These are phyloP conservation scores for Psittacula derbiana DNA, from an alignment of 2,797 vertebrate genomes.

Conservation along the genomic window DNA sequence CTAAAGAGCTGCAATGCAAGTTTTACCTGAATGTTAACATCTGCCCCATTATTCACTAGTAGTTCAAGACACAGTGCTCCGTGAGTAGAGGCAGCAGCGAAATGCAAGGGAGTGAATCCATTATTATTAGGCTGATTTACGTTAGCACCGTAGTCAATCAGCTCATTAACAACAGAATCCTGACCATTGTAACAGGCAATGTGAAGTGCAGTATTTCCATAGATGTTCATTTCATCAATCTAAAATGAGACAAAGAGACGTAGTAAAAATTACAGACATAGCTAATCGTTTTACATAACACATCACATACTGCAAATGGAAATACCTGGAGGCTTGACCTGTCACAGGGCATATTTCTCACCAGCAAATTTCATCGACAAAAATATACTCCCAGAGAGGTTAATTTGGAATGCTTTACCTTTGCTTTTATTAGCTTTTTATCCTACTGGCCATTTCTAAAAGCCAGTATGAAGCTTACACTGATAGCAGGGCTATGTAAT, in stretches of 20 bases:
- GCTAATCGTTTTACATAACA: neutral
- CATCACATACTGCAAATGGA: neutral
- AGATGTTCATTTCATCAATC: slow-evolving; percentile 94
- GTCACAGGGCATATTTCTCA: neutral
- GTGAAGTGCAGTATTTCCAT: slow-evolving; percentile 95
- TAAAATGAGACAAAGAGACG: slow-evolving; percentile 60
- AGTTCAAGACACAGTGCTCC: slow-evolving; percentile 94
- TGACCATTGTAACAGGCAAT: slow-evolving; percentile 96
- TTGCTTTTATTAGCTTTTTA: neutral
- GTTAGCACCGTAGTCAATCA: slow-evolving; percentile 94
- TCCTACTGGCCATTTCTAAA: neutral
- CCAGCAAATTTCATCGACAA: slow-evolving; percentile 32
- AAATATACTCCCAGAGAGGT: slow-evolving; percentile 17
- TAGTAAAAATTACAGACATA: neutral
- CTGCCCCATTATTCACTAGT: slow-evolving; percentile 93
- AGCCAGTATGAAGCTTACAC: neutral
- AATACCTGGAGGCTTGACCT: slow-evolving; percentile 29
- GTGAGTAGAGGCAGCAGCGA: slow-evolving; percentile 92
- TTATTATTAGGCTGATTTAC: slow-evolving; percentile 95
- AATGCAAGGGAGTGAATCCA: slow-evolving; percentile 96
- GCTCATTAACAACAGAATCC: slow-evolving; percentile 92
- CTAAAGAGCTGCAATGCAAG: neutral
- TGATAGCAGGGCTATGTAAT: neutral
- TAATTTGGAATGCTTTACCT: neutral
- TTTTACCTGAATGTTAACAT: slow-evolving; percentile 93